Base-by-base conservation (phyloP, 2,113 vertebrate genomes). In the Oreotragus oreotragus region DNA sequence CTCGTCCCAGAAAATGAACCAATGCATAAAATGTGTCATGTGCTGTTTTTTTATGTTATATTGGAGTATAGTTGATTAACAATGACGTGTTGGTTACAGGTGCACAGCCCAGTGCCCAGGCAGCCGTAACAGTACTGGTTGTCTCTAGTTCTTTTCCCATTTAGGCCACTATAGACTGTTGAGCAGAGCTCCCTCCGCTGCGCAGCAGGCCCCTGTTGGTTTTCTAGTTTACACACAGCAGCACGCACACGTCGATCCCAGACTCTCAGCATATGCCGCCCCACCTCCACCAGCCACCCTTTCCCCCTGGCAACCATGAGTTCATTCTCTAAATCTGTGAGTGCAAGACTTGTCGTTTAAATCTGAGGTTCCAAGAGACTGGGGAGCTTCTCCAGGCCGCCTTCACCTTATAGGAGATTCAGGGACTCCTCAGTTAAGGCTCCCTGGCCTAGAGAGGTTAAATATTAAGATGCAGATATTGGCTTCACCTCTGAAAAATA, bases 401-500 rank as follows among this genome's bases (percentile, higher is more conserved):
- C 27, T 14, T 51, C 0, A 43, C 43, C 14, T 92, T 83, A 92
- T 25, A 94, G 55, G 14, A 76, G 30, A 84, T 7, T 55, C 62
- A 27, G 10, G 11, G 45, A 49, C 7, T 23, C 66, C 57, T 36
- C 60, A 36, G 23, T 43, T 62, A 73, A 36, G 33, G 2, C 88
- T 88, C 15, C 10, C 47, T 58, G 51, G n/a, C 25, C 60, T 36
- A 53, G 5, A 80, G 15, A 90, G 12, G 19, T 77, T n/a, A 93
- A 89, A 64, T 86, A 91, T 39, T 81, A 88, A 95, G 73, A 57
- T 79, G 45, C 84, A 92, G 49, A 53, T 57, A 73, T 3, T 83
- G 73, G 83, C 47, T 90, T 79, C 88, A 87, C 58, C 70, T 88
- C 96, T 93, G 39, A 76, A 96, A 95, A 51, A 30, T 64, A 80